Evolutionary conservation across 2,797 vertebrate genomes (phyloP), one percentile per base, ranked within the genome.

Genomic region (Liasis olivaceus): DNA sequence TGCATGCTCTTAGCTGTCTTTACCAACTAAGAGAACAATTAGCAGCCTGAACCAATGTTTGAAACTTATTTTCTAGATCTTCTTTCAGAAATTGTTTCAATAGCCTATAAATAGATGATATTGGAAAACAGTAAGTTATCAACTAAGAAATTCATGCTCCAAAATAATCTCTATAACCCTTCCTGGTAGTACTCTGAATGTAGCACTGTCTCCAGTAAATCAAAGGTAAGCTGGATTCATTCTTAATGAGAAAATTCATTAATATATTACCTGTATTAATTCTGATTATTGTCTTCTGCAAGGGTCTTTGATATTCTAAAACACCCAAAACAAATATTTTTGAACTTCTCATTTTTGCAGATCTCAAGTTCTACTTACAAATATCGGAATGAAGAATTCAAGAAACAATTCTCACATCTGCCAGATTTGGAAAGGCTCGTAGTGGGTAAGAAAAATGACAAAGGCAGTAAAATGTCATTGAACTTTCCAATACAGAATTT

Each of bases 311-410:
- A 11, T 8, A 22, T 81, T 60, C 14, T 51, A 91, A 64, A 63
- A n/a, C 63, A 95, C 91, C 93, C 94, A 96, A 96, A 77, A 95
- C 93, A 94, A 62, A 77, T 91, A 47, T 93, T 94, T 42, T 77
- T n/a, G 95, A 96, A 96, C 87, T 56, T 94, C 94, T 93, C 94
- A 94, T 94, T 96, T 0, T 98, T 98, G 47, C 98, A 98, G 97
- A 92, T 98, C 94, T 98, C 98, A 72, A 97, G 97, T 94, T 97
- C 97, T 2, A 98, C 97, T 92, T 99, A 99, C 96, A 99, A 98
- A 96, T 99, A 99, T 93, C 98, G 97, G 94, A 97, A 96, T 3
- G 99, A 99, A 1, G 99, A 99, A 96, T 99, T 99, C 94, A 99
- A 97, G 94, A 99, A 97, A 96, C 96, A 98, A 86, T 99, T 99